A percentile compares a stretch with the other conserved stretches of the same genome.
phyloP scores from a whole-genome alignment of 2,888 invertebrate species.

The Conus canariensis region DNA sequence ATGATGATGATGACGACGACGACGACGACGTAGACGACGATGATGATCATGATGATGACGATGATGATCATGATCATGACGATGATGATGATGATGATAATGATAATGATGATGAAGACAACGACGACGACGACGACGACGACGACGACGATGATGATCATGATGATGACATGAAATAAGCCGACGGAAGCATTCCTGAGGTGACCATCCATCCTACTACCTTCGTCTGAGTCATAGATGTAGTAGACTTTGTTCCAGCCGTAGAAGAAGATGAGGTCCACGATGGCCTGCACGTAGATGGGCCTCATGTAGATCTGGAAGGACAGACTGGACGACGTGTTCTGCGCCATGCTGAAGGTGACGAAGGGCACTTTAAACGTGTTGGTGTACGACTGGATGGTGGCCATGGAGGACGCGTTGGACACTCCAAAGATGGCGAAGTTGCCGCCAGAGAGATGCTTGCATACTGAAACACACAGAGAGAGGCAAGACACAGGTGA shows the following conservation, averaged over 20 bases:
- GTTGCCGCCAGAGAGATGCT: slow-evolving; percentile 58
- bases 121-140: no score
- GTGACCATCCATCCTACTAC: slow-evolving; percentile 39
- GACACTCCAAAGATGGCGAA: slow-evolving; percentile 67
- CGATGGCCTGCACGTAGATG: slow-evolving; percentile 55
- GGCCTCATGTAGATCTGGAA: slow-evolving; percentile 61
- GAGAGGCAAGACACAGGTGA: no score
- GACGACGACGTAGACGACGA: no score
- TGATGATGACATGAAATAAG: no score
- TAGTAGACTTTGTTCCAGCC: slow-evolving; percentile 57
- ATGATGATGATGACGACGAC: no score
- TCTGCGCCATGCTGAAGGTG: slow-evolving; percentile 64
- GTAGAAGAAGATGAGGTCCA: slow-evolving; percentile 57
- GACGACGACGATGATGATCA: no score
- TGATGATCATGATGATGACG: no score
- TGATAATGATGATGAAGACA: no score
- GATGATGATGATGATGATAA: no score
- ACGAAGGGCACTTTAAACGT: slow-evolving; percentile 69
- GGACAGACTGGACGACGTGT: slow-evolving; percentile 52
- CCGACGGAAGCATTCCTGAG: no score
- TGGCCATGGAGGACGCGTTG: slow-evolving; percentile 62
- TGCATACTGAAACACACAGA: slow-evolving; percentile 60
- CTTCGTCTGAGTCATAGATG: slow-evolving; percentile 60
- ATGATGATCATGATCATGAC: no score
- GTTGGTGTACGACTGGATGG: slow-evolving; percentile 66